Base-by-base conservation (phyloP, 2,888 invertebrate genomes). In the Lithophane ornitopus region DNA sequence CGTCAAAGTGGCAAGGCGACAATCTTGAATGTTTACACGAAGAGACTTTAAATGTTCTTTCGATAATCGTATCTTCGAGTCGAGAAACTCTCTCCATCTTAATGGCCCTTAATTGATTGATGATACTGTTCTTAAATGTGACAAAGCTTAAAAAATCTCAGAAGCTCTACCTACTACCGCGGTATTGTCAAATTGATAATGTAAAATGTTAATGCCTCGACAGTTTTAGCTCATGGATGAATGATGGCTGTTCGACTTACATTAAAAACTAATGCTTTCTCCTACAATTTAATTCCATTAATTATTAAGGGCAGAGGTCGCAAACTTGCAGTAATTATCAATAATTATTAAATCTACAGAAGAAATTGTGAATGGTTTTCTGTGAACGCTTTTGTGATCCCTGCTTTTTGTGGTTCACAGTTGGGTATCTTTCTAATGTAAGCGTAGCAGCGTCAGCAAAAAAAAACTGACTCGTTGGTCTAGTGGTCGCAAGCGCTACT, bases 181-280 rank as follows among this genome's bases (percentile, higher is more conserved):
- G 1, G 28, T 52, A 16, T 8, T 16, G 2, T 39, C 22, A 11
- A 74, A 19, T 46, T 46, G n/a, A 26, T n/a, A 14, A 14, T 44
- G 1, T 39, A 56, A n/a, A 61, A 76, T 63, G 22, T 70, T 52
- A 39, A 41, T 34, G 56, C 44, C 8, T 52, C 14, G 26, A 72
- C 49, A 44, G 22, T 9, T 11, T 22, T 28, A 8, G 11, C 3
- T 16, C 19, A 66, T 9, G 6, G 39, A 39, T 65, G 52, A 73
- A 54, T 39, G n/a, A 73, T 26, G 19, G 56, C 44, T 68, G 22
- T 52, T 49, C 7, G 7, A 59, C 46, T 46, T 61, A 44, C 61
- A 39, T 66, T 67, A 14, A 54, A 54, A n/a, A 46, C 16, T 22
- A 46, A 81, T 54, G 62, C 77, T 81, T 81, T 81, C 81, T 72